These are phyloP conservation scores for Cuculus canorus DNA, from an alignment of 2,797 vertebrate genomes.

Conservation along the genomic window DNA sequence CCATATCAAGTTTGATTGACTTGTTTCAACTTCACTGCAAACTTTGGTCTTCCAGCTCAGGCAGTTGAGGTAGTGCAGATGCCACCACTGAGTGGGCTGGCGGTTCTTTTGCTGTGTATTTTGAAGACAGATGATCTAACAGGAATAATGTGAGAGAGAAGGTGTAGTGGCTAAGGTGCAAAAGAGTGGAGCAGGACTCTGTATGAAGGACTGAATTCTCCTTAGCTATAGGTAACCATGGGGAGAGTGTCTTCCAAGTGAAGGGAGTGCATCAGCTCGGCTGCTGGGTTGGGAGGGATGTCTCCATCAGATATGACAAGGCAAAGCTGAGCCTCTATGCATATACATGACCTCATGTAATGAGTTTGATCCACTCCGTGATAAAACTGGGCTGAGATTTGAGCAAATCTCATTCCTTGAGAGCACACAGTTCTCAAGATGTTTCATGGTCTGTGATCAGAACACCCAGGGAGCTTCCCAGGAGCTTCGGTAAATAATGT, in stretches of 20 bases:
- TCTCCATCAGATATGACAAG: neutral
- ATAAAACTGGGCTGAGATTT: neutral
- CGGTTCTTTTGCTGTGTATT: accelerated
- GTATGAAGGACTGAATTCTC: neutral
- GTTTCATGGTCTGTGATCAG: neutral
- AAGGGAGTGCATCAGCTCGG: neutral
- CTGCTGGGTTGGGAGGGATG: neutral
- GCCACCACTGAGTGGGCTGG: neutral
- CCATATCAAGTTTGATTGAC: accelerated
- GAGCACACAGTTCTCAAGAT: neutral
- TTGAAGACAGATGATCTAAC: neutral
- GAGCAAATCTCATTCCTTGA: neutral
- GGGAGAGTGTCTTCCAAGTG: neutral
- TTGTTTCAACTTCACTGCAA: neutral
- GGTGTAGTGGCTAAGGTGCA: neutral
- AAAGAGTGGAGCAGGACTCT: neutral
- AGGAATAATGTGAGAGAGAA: neutral
- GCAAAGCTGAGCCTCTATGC: neutral
- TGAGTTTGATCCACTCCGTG: neutral
- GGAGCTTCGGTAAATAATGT: neutral
- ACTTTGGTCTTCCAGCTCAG: neutral
- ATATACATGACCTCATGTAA: neutral
- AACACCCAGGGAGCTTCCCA: neutral
- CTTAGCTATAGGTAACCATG: neutral
- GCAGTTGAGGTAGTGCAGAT: neutral